phyloP scores from a whole-genome alignment of 1,140 invertebrate species.

The Bombyx mori region ASM3026992v2 NC_085129.1:1690501-1691000 shows the following conservation, averaged over 20 bases:
- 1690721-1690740: slow-evolving; percentile 91
- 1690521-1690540: too few relatives aligned
- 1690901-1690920: slow-evolving; percentile 75
- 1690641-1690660: too few relatives aligned
- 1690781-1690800: slow-evolving; percentile 77
- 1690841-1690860: slow-evolving; percentile 63
- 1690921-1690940: slow-evolving; percentile 77
- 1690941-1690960: slow-evolving; percentile 73
- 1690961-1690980: slow-evolving; percentile 61
- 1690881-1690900: slow-evolving; percentile 73
- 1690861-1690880: slow-evolving; percentile 59
- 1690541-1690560: too few relatives aligned
- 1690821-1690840: slow-evolving; percentile 65
- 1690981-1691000: too few relatives aligned
- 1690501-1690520: too few relatives aligned
- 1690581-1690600: too few relatives aligned
- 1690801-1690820: slow-evolving; percentile 59
- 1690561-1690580: too few relatives aligned
- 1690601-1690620: too few relatives aligned
- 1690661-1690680: slow-evolving; percentile 77
- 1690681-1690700: slow-evolving; percentile 83
- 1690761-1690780: slow-evolving; percentile 76
- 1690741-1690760: slow-evolving; percentile 84
- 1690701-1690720: slow-evolving; percentile 86
- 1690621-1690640: too few relatives aligned